Percentiles rank a stretch among this genome's conserved stretches.
phyloP scores from a whole-genome alignment of 2,888 invertebrate species.

The Punctoribates punctum region DNA sequence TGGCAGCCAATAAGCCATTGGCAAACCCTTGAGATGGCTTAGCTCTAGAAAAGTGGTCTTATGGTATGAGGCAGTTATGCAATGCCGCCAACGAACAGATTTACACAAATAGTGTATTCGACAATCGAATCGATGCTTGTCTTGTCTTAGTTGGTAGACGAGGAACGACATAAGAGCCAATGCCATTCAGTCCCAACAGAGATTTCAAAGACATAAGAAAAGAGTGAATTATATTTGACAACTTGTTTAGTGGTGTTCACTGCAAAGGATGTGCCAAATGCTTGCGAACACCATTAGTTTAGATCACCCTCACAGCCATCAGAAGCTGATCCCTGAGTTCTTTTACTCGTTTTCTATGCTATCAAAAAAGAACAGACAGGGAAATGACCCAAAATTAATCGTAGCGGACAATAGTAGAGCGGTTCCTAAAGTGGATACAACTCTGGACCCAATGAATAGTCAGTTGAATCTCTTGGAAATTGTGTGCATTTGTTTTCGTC shows the following conservation, averaged over 20 bases:
- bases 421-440: conserved; percentile 13
- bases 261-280: not conserved
- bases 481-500: conserved; percentile 23
- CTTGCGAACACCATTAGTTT: conserved; percentile 13
- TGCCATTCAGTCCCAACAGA: conserved; percentile 12
- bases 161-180: not conserved
- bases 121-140: not conserved
- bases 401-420: conserved; percentile 26
- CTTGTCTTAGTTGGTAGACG: not conserved
- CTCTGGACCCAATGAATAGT: conserved; percentile 2
- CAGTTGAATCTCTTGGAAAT: conserved; percentile 30
- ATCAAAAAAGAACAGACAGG: conserved; percentile 17
- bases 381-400: conserved; percentile 32
- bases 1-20: conserved; percentile 31
- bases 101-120: not conserved
- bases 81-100: not conserved
- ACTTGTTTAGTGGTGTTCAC: conserved; percentile 27
- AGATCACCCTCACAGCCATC: not conserved
- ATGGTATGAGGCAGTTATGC: conserved; percentile 14
- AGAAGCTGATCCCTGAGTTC: conserved; percentile 13
- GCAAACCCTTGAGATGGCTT: conserved; percentile 26
- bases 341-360: conserved; percentile 19
- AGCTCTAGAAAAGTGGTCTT: conserved; percentile 23
- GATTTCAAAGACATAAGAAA: conserved; percentile 37
- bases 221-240: conserved; percentile 38